Conservation (phyloP, 1,140 invertebrate species). For the Pomacea maculata region DNA sequence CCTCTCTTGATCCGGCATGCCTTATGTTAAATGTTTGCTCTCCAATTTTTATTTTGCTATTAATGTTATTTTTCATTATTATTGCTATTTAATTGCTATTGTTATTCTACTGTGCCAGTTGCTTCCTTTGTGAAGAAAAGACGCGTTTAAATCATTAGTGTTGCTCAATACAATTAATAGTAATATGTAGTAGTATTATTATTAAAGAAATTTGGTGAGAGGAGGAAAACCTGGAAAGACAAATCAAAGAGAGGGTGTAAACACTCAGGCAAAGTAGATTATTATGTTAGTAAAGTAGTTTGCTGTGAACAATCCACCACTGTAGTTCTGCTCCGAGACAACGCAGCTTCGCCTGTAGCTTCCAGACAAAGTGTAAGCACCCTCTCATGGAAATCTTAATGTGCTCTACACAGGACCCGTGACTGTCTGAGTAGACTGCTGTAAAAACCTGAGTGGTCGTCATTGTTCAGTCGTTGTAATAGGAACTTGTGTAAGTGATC, state of each 20-base stretch:
- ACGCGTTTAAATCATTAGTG: no score
- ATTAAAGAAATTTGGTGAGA: no score
- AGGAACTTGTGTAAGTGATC: no score
- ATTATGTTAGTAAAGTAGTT: background rate
- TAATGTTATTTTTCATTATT: background rate
- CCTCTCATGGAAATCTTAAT: background rate
- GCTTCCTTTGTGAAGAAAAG: background rate
- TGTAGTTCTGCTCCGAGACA: background rate
- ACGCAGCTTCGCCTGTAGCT: background rate
- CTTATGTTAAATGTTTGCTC: no score
- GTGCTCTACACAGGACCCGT: background rate
- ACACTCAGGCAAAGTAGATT: no score
- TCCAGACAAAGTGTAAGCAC: background rate
- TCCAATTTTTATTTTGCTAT: background rate
- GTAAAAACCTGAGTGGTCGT: no score
- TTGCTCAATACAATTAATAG: no score
- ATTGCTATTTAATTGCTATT: background rate
- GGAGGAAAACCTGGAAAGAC: no score
- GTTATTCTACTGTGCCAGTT: background rate
- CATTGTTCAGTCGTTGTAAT: no score
- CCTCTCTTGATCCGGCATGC: constrained; percentile 3
- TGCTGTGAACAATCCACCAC: background rate
- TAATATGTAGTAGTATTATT: no score
- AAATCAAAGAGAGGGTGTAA: no score
- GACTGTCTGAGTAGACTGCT: no score